phyloP scores from a whole-genome alignment of 2,113 vertebrate genomes.

The Fregetta grallaria region DNA sequence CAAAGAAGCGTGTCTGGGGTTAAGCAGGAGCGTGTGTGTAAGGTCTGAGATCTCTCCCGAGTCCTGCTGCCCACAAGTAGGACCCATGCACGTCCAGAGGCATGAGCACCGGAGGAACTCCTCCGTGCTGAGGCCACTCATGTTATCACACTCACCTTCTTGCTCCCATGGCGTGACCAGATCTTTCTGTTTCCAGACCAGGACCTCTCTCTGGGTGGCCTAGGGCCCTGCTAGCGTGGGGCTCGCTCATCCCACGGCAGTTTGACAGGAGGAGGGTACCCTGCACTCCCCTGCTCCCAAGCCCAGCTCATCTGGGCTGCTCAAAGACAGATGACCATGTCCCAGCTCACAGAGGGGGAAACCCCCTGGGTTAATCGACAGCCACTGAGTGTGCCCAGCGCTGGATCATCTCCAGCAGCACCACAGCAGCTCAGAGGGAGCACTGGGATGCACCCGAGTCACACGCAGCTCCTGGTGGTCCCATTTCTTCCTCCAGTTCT shows the following conservation, averaged over 20 bases:
- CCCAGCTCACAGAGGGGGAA: not conserved
- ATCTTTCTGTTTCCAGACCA: not conserved
- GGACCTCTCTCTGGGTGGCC: not conserved
- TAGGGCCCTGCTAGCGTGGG: not conserved
- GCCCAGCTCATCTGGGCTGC: not conserved
- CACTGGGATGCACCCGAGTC: not conserved
- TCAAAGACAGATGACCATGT: fast-evolving
- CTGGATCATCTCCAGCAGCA: not conserved
- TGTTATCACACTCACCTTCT: not conserved
- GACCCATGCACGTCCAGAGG: not conserved
- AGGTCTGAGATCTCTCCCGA: not conserved
- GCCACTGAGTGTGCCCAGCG: not conserved
- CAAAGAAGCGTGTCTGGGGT: not conserved
- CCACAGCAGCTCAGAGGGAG: fast-evolving
- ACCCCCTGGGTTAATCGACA: not conserved
- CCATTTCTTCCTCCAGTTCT: not conserved
- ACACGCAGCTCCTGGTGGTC: not conserved
- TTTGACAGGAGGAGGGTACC: not conserved
- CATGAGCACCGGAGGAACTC: not conserved
- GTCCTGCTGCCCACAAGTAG: not conserved
- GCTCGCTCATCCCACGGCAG: not conserved
- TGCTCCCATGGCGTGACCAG: not conserved
- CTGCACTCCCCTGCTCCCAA: not conserved
- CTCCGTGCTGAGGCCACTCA: not conserved
- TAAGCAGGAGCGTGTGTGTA: not conserved